These are phyloP conservation scores for Tiliacea citrago DNA, from an alignment of 2,888 invertebrate genomes.

Conservation along the genomic window DNA sequence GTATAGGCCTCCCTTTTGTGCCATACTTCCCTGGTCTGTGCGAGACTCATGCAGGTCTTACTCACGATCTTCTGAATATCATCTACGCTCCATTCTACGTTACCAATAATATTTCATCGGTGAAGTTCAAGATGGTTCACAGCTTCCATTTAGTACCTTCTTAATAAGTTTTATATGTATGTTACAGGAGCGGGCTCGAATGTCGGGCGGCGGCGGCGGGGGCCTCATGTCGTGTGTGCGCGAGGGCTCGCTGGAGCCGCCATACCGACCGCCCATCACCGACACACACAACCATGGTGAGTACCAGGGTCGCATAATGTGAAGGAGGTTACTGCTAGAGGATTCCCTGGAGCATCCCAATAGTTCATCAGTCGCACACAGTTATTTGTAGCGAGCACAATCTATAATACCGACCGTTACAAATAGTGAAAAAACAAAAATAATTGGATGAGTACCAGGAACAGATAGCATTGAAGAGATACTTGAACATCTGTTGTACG, in stretches of 20 bases:
- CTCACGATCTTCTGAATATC: too few relatives aligned
- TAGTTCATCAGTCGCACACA: too few relatives aligned
- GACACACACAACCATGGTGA: conserved; percentile 81
- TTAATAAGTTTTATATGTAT: conserved; percentile 23
- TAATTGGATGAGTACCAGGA: not conserved
- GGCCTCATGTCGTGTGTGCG: conserved; percentile 93
- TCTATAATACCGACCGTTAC: not conserved
- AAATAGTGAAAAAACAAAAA: too few relatives aligned
- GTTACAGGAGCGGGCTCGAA: conserved; percentile 84
- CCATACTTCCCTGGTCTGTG: not conserved
- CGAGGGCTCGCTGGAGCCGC: conserved; percentile 92
- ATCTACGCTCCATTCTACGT: not conserved
- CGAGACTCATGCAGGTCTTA: not conserved
- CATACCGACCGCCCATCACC: conserved; percentile 91
- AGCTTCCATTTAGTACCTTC: not conserved
- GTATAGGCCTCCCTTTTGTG: not conserved
- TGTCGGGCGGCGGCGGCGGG: conserved; percentile 90
- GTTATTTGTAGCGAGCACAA: too few relatives aligned
- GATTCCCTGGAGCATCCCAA: not conserved
- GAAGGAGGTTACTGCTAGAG: not conserved
- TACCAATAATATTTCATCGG: not conserved
- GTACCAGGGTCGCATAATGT: conserved; percentile 27
- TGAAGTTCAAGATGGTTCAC: not conserved
- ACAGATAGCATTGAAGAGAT: not conserved
- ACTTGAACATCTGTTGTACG: too few relatives aligned